Conservation (phyloP, 2,888 invertebrate genomes). For the Urechis unicinctus region DNA sequence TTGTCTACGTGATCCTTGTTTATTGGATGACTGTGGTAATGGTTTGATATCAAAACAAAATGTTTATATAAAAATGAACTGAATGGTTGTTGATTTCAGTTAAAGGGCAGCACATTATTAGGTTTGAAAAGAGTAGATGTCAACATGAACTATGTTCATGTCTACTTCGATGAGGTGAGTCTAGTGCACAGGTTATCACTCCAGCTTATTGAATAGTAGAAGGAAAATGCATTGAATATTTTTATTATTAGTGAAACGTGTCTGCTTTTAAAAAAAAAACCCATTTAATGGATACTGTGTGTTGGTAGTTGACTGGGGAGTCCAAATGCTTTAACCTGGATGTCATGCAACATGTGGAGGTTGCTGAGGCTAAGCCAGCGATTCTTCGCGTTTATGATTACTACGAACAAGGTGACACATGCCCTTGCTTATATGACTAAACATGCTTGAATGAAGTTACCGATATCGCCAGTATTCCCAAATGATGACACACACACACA, state of each 20-base stretch:
- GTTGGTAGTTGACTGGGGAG: not conserved
- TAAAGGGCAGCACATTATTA: conserved; percentile 17
- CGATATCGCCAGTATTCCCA: not conserved
- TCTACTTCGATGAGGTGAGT: conserved; percentile 45
- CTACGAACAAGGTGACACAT: conserved; percentile 57
- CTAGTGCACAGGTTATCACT: too few relatives aligned
- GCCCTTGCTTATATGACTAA: not conserved
- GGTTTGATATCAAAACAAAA: too few relatives aligned
- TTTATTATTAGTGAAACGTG: not conserved
- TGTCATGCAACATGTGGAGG: conserved; percentile 58
- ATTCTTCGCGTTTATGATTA: conserved; percentile 82
- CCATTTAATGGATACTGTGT: too few relatives aligned
- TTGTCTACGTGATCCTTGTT: too few relatives aligned
- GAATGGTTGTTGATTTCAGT: conserved; percentile 8
- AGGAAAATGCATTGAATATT: not conserved
- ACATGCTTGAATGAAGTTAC: too few relatives aligned
- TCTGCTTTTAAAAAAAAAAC: not conserved
- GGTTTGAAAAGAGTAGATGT: conserved; percentile 36
- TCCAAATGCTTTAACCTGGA: conserved; percentile 38
- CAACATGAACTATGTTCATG: conserved; percentile 31
- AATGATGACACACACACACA: too few relatives aligned
- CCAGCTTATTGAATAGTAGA: too few relatives aligned
- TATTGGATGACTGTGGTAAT: too few relatives aligned
- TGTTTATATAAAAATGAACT: too few relatives aligned
- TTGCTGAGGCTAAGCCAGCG: conserved; percentile 79